Evolutionary conservation across 2,888 invertebrate genomes (phyloP).

Genomic region (Apotomis turbidana): DNA sequence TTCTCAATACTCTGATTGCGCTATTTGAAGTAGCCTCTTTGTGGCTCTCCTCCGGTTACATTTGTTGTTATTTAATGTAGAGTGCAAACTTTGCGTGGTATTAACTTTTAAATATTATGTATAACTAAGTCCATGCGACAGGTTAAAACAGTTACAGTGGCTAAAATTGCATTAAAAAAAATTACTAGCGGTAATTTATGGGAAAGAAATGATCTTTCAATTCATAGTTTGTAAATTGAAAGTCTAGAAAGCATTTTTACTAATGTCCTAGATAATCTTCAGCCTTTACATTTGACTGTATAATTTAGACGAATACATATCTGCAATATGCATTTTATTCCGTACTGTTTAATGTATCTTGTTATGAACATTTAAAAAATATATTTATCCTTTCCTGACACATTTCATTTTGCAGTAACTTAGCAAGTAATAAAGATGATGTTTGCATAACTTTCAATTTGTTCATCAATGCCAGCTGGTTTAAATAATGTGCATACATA

Average conservation of each 20-base stretch:
- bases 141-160: neutral
- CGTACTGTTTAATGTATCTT: neutral
- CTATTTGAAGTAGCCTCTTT: neutral
- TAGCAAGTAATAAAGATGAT: neutral
- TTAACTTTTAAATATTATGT: constrained; percentile 34
- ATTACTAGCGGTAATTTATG: neutral
- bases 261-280: constrained; percentile 28
- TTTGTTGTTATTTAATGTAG: constrained; percentile 3
- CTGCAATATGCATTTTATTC: neutral
- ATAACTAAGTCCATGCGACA: constrained; percentile 19
- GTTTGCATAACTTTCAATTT: neutral
- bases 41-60: neutral
- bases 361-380: neutral
- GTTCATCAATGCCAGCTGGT: neutral
- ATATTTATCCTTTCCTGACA: neutral
- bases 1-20: constrained; percentile 12
- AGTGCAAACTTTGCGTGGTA: constrained; percentile 28
- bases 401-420: neutral
- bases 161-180: neutral
- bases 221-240: constrained; percentile 4
- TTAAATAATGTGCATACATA: neutral
- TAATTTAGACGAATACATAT: neutral
- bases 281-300: constrained; percentile 9
- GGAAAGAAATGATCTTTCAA: neutral
- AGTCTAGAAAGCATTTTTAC: constrained; percentile 31